phyloP scores from a whole-genome alignment of 2,888 invertebrate genomes.

The Frankliniella intonsa region DNA sequence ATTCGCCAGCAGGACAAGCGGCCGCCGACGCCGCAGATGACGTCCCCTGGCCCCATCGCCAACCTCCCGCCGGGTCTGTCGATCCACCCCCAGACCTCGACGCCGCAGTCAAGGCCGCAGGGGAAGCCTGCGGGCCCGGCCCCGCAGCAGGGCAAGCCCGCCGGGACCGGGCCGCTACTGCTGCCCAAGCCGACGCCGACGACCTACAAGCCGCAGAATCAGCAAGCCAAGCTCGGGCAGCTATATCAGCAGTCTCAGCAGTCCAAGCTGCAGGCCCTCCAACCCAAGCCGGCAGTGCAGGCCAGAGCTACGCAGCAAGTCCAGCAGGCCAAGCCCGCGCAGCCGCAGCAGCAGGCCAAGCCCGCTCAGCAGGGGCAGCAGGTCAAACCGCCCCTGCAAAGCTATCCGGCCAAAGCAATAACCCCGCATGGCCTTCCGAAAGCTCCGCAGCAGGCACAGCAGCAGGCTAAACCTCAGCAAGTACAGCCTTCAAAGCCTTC shows the following conservation, averaged over 20 bases:
- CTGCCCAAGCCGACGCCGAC: neutral
- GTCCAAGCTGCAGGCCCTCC: neutral
- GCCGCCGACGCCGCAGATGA: neutral
- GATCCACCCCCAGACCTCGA: neutral
- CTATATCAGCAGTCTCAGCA: neutral
- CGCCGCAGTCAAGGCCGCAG: neutral
- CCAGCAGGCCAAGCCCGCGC: neutral
- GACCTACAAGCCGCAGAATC: neutral
- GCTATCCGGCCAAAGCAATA: no score
- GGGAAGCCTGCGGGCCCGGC: neutral
- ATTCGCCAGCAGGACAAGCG: neutral
- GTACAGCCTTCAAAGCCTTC: neutral
- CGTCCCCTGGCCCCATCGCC: neutral
- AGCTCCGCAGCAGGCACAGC: neutral
- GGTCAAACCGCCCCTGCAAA: no score
- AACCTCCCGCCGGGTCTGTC: neutral
- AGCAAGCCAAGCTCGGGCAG: neutral
- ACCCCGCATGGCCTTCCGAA: neutral
- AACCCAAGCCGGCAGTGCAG: neutral
- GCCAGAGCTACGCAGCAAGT: neutral
- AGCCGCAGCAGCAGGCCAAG: neutral
- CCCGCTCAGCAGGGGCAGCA: neutral
- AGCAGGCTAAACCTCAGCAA: neutral
- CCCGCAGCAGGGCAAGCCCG: neutral
- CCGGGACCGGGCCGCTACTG: neutral